Conservation (phyloP, 2,113 vertebrate species). For the Ophiodon elongatus region DNA sequence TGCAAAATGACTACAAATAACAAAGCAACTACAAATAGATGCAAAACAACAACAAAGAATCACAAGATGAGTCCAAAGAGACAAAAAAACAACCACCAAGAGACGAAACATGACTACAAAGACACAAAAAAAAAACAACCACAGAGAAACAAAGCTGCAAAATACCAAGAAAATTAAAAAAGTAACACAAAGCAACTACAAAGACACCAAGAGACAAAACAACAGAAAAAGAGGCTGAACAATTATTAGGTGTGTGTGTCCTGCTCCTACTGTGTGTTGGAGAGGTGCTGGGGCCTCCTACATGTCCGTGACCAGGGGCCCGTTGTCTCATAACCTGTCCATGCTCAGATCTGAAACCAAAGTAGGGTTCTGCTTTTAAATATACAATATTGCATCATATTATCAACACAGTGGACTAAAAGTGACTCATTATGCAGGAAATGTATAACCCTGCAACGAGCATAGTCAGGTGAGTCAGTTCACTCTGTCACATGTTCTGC, state of each 20-base stretch:
- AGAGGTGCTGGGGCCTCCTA: no score
- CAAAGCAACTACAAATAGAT: not conserved
- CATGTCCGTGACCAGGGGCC: no score
- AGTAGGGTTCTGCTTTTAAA: not conserved
- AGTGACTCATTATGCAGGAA: not conserved
- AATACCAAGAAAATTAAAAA: not conserved
- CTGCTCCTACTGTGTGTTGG: no score
- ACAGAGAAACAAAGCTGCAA: not conserved
- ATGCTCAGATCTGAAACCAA: not conserved
- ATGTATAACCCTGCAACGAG: not conserved
- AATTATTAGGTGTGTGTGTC: not conserved
- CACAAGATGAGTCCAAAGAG: not conserved
- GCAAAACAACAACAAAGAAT: not conserved
- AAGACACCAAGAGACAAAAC: not conserved
- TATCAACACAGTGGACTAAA: not conserved
- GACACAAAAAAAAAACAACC: not conserved
- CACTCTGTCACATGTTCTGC: not conserved
- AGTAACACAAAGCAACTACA: not conserved
- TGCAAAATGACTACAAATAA: not conserved
- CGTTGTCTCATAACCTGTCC: no score
- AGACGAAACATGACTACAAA: not conserved
- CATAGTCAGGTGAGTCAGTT: not conserved
- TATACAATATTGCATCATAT: not conserved
- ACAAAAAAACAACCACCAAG: not conserved
- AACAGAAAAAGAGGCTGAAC: not conserved